Percentiles rank a stretch among this genome's conserved stretches.
Evolutionary conservation across 2,888 invertebrate genomes (phyloP).

Genomic region (Clistopyga incitator): DNA sequence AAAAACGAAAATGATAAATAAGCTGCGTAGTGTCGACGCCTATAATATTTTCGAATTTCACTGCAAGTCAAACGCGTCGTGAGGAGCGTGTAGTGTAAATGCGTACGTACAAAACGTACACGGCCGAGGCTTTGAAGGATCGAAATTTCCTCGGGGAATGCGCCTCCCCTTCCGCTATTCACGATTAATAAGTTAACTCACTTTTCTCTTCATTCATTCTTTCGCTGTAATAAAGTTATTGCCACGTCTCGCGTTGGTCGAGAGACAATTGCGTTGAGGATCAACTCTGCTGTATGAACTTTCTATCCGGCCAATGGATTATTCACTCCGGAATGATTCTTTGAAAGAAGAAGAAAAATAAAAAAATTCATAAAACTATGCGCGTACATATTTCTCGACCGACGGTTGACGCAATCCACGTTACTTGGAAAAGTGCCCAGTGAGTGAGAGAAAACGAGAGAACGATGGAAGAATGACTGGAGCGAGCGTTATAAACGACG

Average conservation of each 20-base stretch:
- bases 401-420: background rate
- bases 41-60: slow-evolving; percentile 13
- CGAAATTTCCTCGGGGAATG: slow-evolving; percentile 1
- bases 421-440: slow-evolving; percentile 30
- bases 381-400: slow-evolving; percentile 5
- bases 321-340: background rate
- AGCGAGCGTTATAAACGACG: background rate
- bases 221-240: slow-evolving; percentile 12
- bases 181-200: slow-evolving; percentile 23
- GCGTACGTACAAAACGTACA: slow-evolving; percentile 24
- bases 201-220: slow-evolving; percentile 8
- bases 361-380: background rate
- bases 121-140: background rate
- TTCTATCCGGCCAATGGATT: background rate
- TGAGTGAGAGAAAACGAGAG: slow-evolving; percentile 12
- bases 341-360: background rate
- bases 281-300: background rate
- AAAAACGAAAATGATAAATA: background rate
- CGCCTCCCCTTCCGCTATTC: slow-evolving; percentile 1
- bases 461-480: slow-evolving; percentile 12
- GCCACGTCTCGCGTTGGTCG: slow-evolving; percentile 7
- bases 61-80: slow-evolving; percentile 22
- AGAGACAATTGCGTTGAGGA: background rate
- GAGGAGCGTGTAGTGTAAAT: slow-evolving; percentile 20
- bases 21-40: slow-evolving; percentile 22